Evolutionary conservation across 2,888 invertebrate genomes (phyloP).

Genomic region (Papilio elwesi): DNA sequence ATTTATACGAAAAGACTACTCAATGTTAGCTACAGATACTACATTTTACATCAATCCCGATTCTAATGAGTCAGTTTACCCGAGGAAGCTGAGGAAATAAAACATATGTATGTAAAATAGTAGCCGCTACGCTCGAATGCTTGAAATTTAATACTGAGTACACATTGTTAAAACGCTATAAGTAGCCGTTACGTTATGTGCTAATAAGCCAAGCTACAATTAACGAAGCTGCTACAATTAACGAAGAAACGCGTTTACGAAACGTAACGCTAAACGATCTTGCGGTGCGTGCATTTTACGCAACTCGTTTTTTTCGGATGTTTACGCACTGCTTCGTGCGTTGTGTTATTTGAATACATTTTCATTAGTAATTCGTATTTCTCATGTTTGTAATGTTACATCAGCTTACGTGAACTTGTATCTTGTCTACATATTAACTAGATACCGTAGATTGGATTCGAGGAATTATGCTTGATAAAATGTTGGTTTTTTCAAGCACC

Average conservation of each 20-base stretch:
- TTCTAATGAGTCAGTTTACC: no score
- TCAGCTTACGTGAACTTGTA: no score
- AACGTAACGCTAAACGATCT: slow-evolving; percentile 25
- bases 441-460: no score
- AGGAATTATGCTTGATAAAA: no score
- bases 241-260: slow-evolving; percentile 14
- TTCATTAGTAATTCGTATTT: background rate
- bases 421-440: no score
- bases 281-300: slow-evolving; percentile 28
- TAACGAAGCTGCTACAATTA: slow-evolving; percentile 8
- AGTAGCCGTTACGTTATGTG: slow-evolving; percentile 17
- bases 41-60: no score
- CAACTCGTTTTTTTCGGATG: slow-evolving; percentile 11
- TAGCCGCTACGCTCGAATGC: background rate
- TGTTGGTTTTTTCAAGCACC: no score
- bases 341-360: background rate
- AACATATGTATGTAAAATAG: background rate
- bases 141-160: background rate
- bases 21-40: no score
- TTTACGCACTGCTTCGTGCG: slow-evolving; percentile 12
- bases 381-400: slow-evolving; percentile 8
- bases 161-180: background rate
- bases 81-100: no score
- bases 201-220: slow-evolving; percentile 31
- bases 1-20: background rate